These are phyloP conservation scores for Podarcis siculus DNA, from an alignment of 2,797 vertebrate species.

Conservation along the genomic window DNA sequence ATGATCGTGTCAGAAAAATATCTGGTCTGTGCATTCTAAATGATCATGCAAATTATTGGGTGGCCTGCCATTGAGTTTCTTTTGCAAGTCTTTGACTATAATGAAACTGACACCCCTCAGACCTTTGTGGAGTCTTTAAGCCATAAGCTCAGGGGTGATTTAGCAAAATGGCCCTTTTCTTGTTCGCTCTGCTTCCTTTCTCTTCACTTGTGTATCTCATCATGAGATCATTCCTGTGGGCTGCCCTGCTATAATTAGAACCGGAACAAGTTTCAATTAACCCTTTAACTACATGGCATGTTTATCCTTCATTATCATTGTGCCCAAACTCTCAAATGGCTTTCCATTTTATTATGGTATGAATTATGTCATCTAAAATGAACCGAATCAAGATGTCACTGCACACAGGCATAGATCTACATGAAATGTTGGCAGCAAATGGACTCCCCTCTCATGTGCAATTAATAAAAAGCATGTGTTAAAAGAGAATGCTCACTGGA, in stretches of 20 bases:
- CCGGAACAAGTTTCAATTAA: not conserved
- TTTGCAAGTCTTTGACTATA: not conserved
- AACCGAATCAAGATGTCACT: not conserved
- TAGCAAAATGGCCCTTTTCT: not conserved
- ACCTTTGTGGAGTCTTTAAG: not conserved
- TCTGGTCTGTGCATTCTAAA: conserved; percentile 8
- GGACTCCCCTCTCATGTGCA: too few relatives aligned
- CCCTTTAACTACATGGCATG: not conserved
- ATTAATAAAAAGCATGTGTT: not conserved
- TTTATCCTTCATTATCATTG: rapidly evolving
- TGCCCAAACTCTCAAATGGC: not conserved
- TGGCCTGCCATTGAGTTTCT: conserved; percentile 3
- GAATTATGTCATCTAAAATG: not conserved
- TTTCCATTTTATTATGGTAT: not conserved
- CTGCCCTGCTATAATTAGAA: not conserved
- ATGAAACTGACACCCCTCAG: not conserved
- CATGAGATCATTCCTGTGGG: not conserved
- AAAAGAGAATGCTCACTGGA: not conserved
- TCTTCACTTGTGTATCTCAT: not conserved
- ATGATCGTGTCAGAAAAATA: conserved; percentile 48
- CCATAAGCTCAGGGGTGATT: not conserved
- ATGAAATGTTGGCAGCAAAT: not conserved
- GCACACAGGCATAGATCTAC: not conserved
- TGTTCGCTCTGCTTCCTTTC: not conserved
- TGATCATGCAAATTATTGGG: conserved; percentile 15